Base-by-base conservation (phyloP, 2,888 invertebrate species). In the Chorisops tibialis region DNA sequence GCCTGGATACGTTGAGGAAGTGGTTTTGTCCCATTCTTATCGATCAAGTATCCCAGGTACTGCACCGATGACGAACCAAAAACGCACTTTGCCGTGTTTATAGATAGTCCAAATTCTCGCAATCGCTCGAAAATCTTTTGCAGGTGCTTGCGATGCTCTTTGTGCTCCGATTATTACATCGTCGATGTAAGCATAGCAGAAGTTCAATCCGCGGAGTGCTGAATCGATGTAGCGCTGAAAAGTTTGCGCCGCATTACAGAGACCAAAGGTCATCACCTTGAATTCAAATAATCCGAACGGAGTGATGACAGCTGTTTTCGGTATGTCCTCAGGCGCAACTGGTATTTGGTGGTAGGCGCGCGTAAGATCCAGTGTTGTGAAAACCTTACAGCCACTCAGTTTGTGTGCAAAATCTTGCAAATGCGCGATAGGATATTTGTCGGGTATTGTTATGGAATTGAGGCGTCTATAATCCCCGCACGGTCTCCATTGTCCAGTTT, bases 221-320 rank as follows among this genome's bases (percentile, higher is more conserved):
- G 66, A 65, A 51, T 76, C 67, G 38, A 66, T 65, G 52, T 76
- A 67, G 3, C 71, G 63, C 59, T 74, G 73, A 58, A 76, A 77
- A 0, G 72, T 72, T 41, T 73, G 72, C 1, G 69, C 71, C 0
- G 73, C 73, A 59, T 75, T 75, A 0, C 71, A 63, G 2, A 77
- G 63, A 0, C 74, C 75, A 52, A 74, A 76, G 0, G 71, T 67
- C 73, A 73, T 74, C 4, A 16, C 24, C 21, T 0, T 65, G 50
- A 51, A 70, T 72, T 63, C 74, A 73, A 51, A 70, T 3, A 73
- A 63, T 4, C 73, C 72, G 59, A 75, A 75, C 0, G 73, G 73
- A 3, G 74, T 75, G 6, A 66, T 72, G 4, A 75, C 70, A 1
- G 66, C 65, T 16, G 66, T 66, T 65, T 75, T 73, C 1, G 60